These are phyloP conservation scores for Pelusios castaneus DNA, from an alignment of 2,113 vertebrate species.

Conservation along the genomic window DNA sequence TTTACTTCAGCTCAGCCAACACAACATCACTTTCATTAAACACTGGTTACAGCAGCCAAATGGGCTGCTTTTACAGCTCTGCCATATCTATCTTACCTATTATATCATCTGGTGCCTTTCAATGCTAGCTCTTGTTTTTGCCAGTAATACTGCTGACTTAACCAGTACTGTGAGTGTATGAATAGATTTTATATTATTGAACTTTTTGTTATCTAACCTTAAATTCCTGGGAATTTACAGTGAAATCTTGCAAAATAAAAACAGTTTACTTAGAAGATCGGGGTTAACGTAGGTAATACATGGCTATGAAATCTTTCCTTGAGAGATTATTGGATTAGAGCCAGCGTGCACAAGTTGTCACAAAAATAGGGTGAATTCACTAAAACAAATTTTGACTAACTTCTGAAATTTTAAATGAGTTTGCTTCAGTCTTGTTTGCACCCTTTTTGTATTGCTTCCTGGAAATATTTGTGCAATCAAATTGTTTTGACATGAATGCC, in stretches of 20 bases:
- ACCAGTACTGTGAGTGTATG: constrained; percentile 44
- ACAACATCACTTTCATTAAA: constrained; percentile 8
- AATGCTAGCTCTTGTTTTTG: constrained; percentile 60
- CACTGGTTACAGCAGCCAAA: constrained; percentile 47
- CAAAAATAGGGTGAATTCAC: background rate
- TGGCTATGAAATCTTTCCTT: constrained; percentile 62
- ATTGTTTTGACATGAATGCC: background rate
- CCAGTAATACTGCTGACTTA: constrained; percentile 47
- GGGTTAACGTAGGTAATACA: constrained; percentile 62
- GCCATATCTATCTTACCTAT: constrained; percentile 43
- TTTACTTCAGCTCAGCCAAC: constrained; percentile 22
- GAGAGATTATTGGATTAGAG: constrained; percentile 56
- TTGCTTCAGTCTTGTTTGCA: background rate
- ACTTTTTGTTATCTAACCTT: constrained; percentile 60
- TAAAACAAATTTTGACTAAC: background rate
- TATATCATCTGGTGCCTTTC: constrained; percentile 32
- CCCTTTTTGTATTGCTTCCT: background rate
- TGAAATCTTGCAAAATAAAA: constrained; percentile 64
- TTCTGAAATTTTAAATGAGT: background rate
- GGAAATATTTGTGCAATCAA: background rate
- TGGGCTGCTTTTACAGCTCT: constrained; percentile 49
- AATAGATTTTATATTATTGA: constrained; percentile 53
- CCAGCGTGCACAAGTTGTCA: constrained; percentile 50
- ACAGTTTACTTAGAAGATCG: constrained; percentile 71
- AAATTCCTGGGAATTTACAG: constrained; percentile 67